Conservation (phyloP, 2,888 invertebrate species). For the Leucophenga maculata region DNA sequence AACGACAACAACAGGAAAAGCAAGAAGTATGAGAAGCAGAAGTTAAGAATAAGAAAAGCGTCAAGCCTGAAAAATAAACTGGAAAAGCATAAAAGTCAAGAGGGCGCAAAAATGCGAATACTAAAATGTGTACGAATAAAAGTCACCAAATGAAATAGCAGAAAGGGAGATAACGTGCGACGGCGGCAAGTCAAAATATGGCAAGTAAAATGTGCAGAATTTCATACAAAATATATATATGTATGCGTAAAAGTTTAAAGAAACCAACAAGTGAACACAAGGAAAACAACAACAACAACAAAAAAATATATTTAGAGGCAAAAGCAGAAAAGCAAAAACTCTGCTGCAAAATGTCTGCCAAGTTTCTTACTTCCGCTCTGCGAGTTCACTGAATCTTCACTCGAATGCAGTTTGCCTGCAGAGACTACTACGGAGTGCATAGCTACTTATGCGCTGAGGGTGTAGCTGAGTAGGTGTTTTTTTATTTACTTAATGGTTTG, state of each 20-base stretch:
- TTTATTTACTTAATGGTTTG: not conserved
- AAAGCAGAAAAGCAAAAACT: not conserved
- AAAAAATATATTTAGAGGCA: not conserved
- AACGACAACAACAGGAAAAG: not conserved
- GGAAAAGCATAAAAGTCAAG: constrained; percentile 10
- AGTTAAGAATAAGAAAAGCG: not conserved
- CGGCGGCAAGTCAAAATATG: not conserved
- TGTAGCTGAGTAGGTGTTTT: not conserved
- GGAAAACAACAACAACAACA: not conserved
- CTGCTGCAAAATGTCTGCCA: constrained; percentile 28
- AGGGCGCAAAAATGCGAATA: constrained; percentile 11
- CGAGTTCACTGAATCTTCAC: not conserved
- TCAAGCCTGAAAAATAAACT: not conserved
- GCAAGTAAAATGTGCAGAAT: too few species aligned
- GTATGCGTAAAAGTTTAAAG: not conserved
- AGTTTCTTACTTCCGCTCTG: constrained; percentile 20
- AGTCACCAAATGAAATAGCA: not conserved
- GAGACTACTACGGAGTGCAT: too few species aligned
- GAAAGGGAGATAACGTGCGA: not conserved
- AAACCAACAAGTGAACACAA: not conserved
- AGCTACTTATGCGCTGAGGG: not conserved
- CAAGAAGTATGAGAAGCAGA: not conserved
- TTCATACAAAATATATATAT: too few species aligned
- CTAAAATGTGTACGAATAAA: too few species aligned
- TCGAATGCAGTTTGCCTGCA: not conserved